Evolutionary conservation across 2,888 invertebrate species (phyloP).

Genomic region (Erebia aethiops): DNA sequence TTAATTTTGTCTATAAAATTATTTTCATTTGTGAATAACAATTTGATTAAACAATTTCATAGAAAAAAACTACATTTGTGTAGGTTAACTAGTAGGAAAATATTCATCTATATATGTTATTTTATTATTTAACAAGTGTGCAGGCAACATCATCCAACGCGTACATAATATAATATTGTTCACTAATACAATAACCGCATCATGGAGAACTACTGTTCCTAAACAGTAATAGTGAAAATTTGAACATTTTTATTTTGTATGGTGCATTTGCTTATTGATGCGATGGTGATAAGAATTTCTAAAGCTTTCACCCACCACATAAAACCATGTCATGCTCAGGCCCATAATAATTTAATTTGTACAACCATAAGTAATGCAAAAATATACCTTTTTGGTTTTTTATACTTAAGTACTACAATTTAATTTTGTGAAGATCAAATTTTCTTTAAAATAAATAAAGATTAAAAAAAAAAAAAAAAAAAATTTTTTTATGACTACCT

Average conservation of each 20-base stretch:
- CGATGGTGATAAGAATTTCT: slow-evolving; percentile 9
- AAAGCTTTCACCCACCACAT: slow-evolving; percentile 3
- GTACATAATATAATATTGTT: slow-evolving; percentile 29
- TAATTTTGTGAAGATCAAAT: too few relatives aligned
- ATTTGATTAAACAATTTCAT: slow-evolving; percentile 50
- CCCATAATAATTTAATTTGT: background rate
- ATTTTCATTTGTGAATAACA: slow-evolving; percentile 43
- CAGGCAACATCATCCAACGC: slow-evolving; percentile 61
- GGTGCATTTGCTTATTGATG: slow-evolving; percentile 28
- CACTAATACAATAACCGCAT: slow-evolving; percentile 10
- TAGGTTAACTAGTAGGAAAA: slow-evolving; percentile 63
- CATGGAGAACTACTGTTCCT: slow-evolving; percentile 24
- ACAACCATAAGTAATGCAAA: background rate
- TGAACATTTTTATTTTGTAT: slow-evolving; percentile 31
- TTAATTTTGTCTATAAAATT: slow-evolving; percentile 41
- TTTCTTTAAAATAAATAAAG: too few relatives aligned
- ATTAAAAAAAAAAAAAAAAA: too few relatives aligned
- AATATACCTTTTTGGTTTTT: background rate
- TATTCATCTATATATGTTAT: slow-evolving; percentile 48
- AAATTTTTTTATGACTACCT: too few relatives aligned
- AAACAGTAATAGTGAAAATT: slow-evolving; percentile 30
- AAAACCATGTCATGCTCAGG: background rate
- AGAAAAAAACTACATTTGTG: slow-evolving; percentile 58
- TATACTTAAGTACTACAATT: background rate
- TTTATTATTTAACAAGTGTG: slow-evolving; percentile 66